A percentile compares a stretch with the other conserved stretches of the same genome.
phyloP scores from a whole-genome alignment of 2,113 vertebrate species.

The Epinephelus fuscoguttatus region DNA sequence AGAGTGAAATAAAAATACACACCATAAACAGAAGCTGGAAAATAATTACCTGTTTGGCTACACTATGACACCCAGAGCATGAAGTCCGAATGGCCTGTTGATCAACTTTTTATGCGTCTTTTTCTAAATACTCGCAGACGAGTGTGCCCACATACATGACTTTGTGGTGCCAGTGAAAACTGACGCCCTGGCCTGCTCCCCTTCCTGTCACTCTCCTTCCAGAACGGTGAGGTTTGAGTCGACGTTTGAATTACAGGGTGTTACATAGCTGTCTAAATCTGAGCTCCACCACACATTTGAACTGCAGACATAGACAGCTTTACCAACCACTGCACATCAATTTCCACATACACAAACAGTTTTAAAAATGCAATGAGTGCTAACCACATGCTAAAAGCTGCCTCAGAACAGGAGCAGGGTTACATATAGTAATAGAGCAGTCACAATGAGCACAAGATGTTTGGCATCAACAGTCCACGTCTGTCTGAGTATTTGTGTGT shows the following conservation, averaged over 20 bases:
- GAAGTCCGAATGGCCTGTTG: too few species aligned
- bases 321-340: slow-evolving; percentile 50
- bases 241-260: slow-evolving; percentile 77
- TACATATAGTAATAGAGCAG: slow-evolving; percentile 11
- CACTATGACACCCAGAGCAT: background rate
- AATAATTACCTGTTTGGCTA: background rate
- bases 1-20: background rate
- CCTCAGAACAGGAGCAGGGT: slow-evolving; percentile 16
- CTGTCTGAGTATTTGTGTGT: background rate
- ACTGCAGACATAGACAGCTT: slow-evolving; percentile 66
- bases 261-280: slow-evolving; percentile 68
- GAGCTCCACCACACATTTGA: slow-evolving; percentile 67
- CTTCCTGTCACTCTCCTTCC: slow-evolving; percentile 67
- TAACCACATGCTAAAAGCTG: slow-evolving; percentile 50
- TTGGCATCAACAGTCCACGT: background rate
- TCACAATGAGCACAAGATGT: slow-evolving; percentile 14
- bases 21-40: background rate
- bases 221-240: slow-evolving; percentile 57
- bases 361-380: slow-evolving; percentile 47
- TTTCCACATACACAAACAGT: slow-evolving; percentile 56
- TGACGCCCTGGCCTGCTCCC: slow-evolving; percentile 1
- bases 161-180: slow-evolving; percentile 39
- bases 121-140: slow-evolving; percentile 12
- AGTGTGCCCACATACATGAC: slow-evolving; percentile 19
- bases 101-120: slow-evolving; percentile 8